Percentiles rank a stretch among this genome's conserved stretches.
phyloP scores from a whole-genome alignment of 2,797 vertebrate genomes.

The Prunella strophiata region DNA sequence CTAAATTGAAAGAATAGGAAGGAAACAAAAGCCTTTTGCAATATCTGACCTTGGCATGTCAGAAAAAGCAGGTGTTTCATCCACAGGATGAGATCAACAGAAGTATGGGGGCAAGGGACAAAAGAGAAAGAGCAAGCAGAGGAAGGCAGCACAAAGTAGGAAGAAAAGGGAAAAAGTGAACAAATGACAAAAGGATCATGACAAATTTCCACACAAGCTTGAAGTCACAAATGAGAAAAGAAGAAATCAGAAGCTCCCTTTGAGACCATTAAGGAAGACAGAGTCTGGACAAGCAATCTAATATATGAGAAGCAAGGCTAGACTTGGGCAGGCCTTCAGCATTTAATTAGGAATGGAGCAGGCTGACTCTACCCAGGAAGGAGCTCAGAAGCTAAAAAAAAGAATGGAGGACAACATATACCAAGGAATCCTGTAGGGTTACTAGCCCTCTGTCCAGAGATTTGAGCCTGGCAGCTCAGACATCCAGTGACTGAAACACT shows the following conservation, averaged over 20 bases:
- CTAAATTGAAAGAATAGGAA: background rate
- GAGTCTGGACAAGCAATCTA: background rate
- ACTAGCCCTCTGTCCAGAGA: background rate
- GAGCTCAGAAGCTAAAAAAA: background rate
- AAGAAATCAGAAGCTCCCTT: background rate
- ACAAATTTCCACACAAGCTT: background rate
- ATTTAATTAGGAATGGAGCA: background rate
- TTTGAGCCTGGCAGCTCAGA: background rate
- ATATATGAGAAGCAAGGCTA: background rate
- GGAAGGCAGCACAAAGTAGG: background rate
- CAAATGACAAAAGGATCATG: background rate
- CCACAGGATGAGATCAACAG: background rate
- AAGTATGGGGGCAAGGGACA: background rate
- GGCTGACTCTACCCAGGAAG: background rate
- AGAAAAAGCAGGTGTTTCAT: background rate
- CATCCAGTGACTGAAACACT: background rate
- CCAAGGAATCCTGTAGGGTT: background rate
- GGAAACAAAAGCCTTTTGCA: background rate
- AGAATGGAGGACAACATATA: background rate
- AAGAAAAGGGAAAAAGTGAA: background rate
- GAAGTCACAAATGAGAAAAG: background rate
- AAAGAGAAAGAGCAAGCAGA: background rate
- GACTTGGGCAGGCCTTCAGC: background rate
- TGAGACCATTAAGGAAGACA: background rate
- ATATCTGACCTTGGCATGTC: background rate